Base-by-base conservation (phyloP, 1,140 invertebrate species). In the Dendrolimus punctatus region DNA sequence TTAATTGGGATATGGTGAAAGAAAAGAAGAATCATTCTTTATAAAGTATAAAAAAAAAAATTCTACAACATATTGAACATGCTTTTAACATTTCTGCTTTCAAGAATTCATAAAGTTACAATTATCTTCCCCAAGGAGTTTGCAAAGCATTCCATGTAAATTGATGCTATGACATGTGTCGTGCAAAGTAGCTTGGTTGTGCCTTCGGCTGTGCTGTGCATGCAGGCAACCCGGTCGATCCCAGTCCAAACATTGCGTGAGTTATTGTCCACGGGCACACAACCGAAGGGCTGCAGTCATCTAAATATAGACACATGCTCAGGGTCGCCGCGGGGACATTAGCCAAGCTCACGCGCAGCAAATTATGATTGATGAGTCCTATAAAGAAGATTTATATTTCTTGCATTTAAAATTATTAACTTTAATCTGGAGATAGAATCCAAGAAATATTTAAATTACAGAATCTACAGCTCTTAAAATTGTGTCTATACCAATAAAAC, bases 331-430 rank as follows among this genome's bases (percentile, higher is more conserved):
- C 55, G 66, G 62, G 60, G 68, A 72, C 69, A 70, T 62, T 57
- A 71, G 71, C 76, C 76, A 79, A 74, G 65, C 66, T 67, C 62
- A 64, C 68, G 62, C 70, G 71, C 64, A 66, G 71, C 79, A 80
- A 80, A 82, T 80, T 81, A 74, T 76, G 79, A 85, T 65, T 72
- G 73, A 80, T 80, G 65, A 68, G 68, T 57, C 58, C 64, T 66
- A 71, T 70, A 53, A 49, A 64, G 23, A 23, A 23, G 23, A 23
- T 23, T 23, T 23, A 23, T 23, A 23, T 23, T 23, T 23, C 23
- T 23, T 23, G 23, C 3, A 23, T 23, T 3, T 23, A 23, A 23
- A 23, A 23, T 23, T 23, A 23, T 23, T 23, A 23, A 23, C 23
- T n/a, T n/a, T n/a, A n/a, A n/a, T n/a, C n/a, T 23, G 23, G 23